phyloP scores from a whole-genome alignment of 1,140 invertebrate species.

The Lucilia sericata region DNA sequence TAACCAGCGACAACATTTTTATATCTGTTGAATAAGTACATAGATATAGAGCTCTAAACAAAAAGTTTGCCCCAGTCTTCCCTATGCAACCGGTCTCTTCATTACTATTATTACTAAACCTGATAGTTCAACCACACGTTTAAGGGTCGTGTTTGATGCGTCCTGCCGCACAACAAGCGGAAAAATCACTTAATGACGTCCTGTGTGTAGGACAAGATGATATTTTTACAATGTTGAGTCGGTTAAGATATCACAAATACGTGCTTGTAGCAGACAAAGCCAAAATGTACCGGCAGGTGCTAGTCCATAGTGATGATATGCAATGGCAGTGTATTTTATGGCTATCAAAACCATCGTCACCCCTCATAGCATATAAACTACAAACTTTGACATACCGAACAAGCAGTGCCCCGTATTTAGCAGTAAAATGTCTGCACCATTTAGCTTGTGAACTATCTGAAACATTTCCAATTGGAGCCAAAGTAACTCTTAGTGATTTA shows the following conservation, averaged over 20 bases:
- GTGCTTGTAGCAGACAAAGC: slow-evolving; percentile 51
- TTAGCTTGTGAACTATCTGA: slow-evolving; percentile 51
- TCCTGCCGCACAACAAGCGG: slow-evolving; percentile 39
- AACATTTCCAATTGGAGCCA: background rate
- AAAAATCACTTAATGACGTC: slow-evolving; percentile 50
- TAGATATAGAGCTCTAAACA: too few species aligned
- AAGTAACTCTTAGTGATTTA: too few species aligned
- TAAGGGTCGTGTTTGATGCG: slow-evolving; percentile 44
- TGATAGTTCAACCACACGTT: slow-evolving; percentile 56
- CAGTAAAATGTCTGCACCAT: slow-evolving; percentile 53
- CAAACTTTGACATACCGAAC: too few species aligned
- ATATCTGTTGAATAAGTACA: too few species aligned
- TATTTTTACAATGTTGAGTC: slow-evolving; percentile 58
- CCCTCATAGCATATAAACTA: too few species aligned
- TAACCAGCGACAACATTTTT: too few species aligned
- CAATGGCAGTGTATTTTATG: too few species aligned
- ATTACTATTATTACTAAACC: slow-evolving; percentile 56
- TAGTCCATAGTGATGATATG: too few species aligned
- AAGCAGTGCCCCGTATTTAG: slow-evolving; percentile 58
- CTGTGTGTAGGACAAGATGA: slow-evolving; percentile 47
- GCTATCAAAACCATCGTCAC: too few species aligned
- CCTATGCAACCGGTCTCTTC: background rate
- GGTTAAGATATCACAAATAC: slow-evolving; percentile 61
- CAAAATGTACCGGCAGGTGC: slow-evolving; percentile 63
- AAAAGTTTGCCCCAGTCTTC: too few species aligned